These are phyloP conservation scores for Psittacula echo DNA, from an alignment of 2,797 vertebrate genomes.

Conservation along the genomic window DNA sequence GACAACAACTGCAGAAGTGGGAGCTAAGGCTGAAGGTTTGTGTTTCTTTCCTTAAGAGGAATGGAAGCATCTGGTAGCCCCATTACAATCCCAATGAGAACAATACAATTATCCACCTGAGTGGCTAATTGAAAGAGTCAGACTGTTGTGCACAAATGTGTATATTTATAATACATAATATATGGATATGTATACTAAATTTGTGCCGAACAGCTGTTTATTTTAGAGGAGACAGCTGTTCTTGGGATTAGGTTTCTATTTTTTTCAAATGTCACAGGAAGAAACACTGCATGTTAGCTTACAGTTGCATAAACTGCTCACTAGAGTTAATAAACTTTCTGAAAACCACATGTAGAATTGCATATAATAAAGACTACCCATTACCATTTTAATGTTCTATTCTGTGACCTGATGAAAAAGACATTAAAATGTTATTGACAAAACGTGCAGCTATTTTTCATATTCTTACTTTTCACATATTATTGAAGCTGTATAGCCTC, in stretches of 20 bases:
- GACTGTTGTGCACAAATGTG: background rate
- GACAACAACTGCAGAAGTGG: background rate
- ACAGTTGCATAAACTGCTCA: background rate
- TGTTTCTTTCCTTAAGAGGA: background rate
- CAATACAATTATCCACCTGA: conserved; percentile 47
- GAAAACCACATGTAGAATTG: conserved; percentile 20
- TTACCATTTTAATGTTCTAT: background rate
- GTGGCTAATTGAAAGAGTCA: conserved; percentile 18
- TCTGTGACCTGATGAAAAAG: background rate
- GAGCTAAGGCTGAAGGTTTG: background rate
- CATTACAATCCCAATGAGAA: conserved; percentile 11
- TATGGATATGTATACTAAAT: background rate
- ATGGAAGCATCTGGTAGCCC: background rate
- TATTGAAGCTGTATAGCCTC: background rate
- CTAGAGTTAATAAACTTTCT: conserved; percentile 38
- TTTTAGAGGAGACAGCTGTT: conserved; percentile 54
- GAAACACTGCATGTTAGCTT: background rate
- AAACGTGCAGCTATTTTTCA: background rate
- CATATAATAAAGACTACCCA: conserved; percentile 18
- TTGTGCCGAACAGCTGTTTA: conserved; percentile 34
- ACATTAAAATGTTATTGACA: background rate
- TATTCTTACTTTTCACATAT: background rate
- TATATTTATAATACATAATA: conserved; percentile 7
- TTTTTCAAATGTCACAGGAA: conserved; percentile 58
- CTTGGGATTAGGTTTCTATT: background rate